These are phyloP conservation scores for Sebastiscus albofasciatus DNA, from an alignment of 2,797 vertebrate species.

Conservation along the genomic window DNA sequence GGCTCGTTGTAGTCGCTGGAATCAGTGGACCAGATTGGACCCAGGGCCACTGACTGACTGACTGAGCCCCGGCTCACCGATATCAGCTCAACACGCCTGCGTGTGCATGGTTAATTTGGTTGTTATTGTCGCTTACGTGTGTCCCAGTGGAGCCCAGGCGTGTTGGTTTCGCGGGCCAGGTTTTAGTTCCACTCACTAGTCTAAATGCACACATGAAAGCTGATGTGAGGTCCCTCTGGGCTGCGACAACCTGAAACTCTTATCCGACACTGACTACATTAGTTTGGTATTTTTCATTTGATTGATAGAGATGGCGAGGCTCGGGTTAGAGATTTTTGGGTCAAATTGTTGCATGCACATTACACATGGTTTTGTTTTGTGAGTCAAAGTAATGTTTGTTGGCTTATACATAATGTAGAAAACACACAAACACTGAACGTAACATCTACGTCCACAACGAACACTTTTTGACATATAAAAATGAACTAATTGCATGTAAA, in stretches of 20 bases:
- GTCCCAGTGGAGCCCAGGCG: conserved; percentile 59
- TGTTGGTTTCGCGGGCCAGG: conserved; percentile 61
- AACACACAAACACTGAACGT: background rate
- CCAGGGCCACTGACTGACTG: conserved; percentile 49
- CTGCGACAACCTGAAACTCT: conserved; percentile 48
- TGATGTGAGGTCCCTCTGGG: conserved; percentile 65
- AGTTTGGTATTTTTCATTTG: conserved; percentile 47
- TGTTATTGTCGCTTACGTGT: conserved; percentile 67
- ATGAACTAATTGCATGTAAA: background rate
- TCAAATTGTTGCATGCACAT: conserved; percentile 32
- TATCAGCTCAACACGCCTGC: conserved; percentile 53
- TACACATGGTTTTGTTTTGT: conserved; percentile 22
- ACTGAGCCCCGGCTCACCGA: conserved; percentile 48
- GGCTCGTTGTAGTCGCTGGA: conserved; percentile 60
- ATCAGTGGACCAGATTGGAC: conserved; percentile 77
- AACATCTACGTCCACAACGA: background rate
- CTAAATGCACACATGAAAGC: conserved; percentile 67
- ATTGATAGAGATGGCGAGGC: conserved; percentile 39
- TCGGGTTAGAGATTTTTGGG: conserved; percentile 3
- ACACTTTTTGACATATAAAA: background rate
- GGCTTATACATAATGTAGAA: conserved; percentile 71
- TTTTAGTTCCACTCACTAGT: conserved; percentile 80
- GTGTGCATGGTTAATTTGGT: conserved; percentile 72
- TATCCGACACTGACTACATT: conserved; percentile 46
- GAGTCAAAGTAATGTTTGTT: conserved; percentile 33